phyloP scores from a whole-genome alignment of 2,888 invertebrate species.

The Mimas tiliae region DNA sequence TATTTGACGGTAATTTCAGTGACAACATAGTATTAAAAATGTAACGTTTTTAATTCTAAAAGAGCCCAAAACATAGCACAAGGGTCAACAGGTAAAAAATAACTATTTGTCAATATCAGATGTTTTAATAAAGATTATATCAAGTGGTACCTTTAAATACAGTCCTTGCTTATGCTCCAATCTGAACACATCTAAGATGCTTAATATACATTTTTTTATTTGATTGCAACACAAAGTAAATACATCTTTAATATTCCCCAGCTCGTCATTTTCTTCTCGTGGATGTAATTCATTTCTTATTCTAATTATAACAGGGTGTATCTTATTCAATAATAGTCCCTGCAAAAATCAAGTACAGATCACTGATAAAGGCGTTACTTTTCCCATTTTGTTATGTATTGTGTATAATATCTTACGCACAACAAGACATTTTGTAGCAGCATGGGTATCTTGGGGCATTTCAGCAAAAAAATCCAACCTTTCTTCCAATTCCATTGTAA shows the following conservation, averaged over 20 bases:
- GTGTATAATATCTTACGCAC: constrained; percentile 42
- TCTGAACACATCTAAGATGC: constrained; percentile 69
- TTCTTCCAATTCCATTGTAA: constrained; percentile 21
- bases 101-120: not conserved
- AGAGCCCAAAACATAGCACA: no score
- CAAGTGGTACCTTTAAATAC: constrained; percentile 54
- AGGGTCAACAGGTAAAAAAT: no score
- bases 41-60: no score
- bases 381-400: not conserved
- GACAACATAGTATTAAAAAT: no score
- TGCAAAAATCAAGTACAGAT: constrained; percentile 42
- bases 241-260: constrained; percentile 57
- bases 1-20: no score
- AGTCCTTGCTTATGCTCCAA: constrained; percentile 56
- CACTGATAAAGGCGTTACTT: not conserved
- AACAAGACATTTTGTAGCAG: constrained; percentile 60
- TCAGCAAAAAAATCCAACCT: constrained; percentile 36
- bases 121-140: no score
- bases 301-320: constrained; percentile 58
- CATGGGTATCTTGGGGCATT: constrained; percentile 48
- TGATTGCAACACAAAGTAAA: constrained; percentile 70
- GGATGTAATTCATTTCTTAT: constrained; percentile 53
- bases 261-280: constrained; percentile 40
- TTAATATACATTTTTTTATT: constrained; percentile 68
- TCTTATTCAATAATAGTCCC: constrained; percentile 57